Conservation (phyloP, 1,140 invertebrate species). For the Bicyclus anynana region DNA sequence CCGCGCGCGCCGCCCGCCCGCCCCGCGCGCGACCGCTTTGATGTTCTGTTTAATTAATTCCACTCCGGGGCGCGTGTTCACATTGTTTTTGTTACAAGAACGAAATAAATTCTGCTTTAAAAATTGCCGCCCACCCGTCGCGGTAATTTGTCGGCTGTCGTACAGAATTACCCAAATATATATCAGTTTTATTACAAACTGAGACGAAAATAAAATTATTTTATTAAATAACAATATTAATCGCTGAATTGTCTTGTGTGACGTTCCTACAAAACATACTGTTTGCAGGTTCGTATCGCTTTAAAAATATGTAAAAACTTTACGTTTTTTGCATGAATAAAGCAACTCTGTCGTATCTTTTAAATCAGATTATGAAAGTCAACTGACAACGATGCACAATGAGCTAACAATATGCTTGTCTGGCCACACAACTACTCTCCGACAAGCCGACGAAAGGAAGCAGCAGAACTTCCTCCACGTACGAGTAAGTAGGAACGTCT, state of each 20-base stretch:
- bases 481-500: no score
- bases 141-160: background rate
- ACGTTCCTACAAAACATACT: no score
- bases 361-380: no score
- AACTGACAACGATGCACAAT: no score
- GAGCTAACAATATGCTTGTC: no score
- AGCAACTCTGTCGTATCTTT: no score
- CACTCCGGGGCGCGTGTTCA: background rate
- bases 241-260: background rate
- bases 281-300: no score
- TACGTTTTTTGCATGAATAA: no score
- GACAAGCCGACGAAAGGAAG: no score
- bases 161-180: background rate
- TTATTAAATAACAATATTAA: background rate
- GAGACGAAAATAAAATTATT: background rate
- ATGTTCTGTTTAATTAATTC: slow-evolving; percentile 8
- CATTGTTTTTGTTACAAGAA: slow-evolving; percentile 2
- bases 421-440: no score
- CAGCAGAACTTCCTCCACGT: no score
- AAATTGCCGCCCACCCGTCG: background rate
- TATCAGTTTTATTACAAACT: background rate
- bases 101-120: slow-evolving; percentile 1
- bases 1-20: background rate
- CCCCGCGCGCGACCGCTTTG: background rate
- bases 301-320: no score